These are phyloP conservation scores for Triops cancriformis DNA, from an alignment of 1,140 invertebrate genomes.

Conservation along the genomic window DNA sequence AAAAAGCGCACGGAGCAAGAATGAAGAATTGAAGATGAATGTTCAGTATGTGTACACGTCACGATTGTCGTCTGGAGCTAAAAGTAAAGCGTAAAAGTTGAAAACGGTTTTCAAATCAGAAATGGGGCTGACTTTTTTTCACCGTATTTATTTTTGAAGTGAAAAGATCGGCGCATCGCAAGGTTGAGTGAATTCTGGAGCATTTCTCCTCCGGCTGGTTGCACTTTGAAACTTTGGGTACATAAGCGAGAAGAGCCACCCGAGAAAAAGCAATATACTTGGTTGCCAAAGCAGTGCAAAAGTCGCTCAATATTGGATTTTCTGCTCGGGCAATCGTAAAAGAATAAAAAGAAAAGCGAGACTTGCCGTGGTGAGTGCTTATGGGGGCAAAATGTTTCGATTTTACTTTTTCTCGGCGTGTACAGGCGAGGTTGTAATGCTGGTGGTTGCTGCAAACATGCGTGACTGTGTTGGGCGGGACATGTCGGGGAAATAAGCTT, in stretches of 20 bases:
- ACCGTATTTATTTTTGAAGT: background rate
- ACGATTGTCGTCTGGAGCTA: no score
- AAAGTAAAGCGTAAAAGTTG: no score
- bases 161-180: background rate
- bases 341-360: background rate
- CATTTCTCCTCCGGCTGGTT: background rate
- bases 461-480: background rate
- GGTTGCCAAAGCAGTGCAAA: constrained; percentile 7
- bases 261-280: background rate
- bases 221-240: background rate
- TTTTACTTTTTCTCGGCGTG: background rate
- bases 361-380: background rate
- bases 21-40: no score
- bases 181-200: background rate
- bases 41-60: no score
- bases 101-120: no score
- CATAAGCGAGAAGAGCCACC: background rate
- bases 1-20: no score
- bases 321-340: constrained; percentile 10
- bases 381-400: background rate
- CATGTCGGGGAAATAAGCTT: constrained; percentile 4
- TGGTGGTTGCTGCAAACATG: background rate
- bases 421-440: background rate
- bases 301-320: constrained; percentile 1
- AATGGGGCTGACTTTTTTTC: no score